phyloP scores from a whole-genome alignment of 1,140 invertebrate genomes.

The Drosophila dunni region DNA sequence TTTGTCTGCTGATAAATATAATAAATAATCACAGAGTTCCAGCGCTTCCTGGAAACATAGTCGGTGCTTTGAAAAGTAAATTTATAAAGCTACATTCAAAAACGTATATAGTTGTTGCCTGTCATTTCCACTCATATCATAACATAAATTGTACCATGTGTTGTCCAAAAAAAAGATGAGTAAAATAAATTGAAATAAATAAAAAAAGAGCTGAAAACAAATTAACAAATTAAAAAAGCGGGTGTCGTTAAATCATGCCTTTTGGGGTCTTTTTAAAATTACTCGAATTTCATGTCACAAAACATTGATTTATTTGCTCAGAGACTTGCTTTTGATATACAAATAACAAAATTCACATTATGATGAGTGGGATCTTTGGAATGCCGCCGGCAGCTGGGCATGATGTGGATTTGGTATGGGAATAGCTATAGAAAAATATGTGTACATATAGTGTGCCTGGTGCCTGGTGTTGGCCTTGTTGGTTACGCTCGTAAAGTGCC shows the following conservation, averaged over 20 bases:
- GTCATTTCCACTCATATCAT: constrained; percentile 52
- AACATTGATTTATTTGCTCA: constrained; percentile 69
- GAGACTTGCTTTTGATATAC: constrained; percentile 70
- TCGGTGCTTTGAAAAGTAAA: constrained; percentile 2
- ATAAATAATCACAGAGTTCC: constrained; percentile 24
- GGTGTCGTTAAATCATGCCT: constrained; percentile 70
- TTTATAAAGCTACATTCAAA: constrained; percentile 42
- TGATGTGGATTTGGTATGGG: constrained; percentile 12
- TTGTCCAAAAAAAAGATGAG: constrained; percentile 35
- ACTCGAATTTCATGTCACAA: constrained; percentile 79
- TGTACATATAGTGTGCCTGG: neutral
- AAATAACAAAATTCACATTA: constrained; percentile 81
- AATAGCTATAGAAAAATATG: constrained; percentile 1
- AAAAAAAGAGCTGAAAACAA: constrained; percentile 47
- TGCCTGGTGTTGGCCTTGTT: constrained; percentile 47
- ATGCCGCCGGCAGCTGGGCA: constrained; percentile 67
- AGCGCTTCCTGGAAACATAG: constrained; percentile 57
- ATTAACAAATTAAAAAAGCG: constrained; percentile 82
- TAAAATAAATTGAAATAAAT: no score
- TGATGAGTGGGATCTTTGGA: constrained; percentile 78
- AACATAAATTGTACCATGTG: constrained; percentile 71
- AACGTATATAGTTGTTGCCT: constrained; percentile 61
- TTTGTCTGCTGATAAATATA: constrained; percentile 10
- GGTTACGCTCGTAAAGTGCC: constrained; percentile 74
- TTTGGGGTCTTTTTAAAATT: constrained; percentile 50